Base-by-base conservation (phyloP, 2,113 vertebrate species). In the Perognathus longimembris region DNA sequence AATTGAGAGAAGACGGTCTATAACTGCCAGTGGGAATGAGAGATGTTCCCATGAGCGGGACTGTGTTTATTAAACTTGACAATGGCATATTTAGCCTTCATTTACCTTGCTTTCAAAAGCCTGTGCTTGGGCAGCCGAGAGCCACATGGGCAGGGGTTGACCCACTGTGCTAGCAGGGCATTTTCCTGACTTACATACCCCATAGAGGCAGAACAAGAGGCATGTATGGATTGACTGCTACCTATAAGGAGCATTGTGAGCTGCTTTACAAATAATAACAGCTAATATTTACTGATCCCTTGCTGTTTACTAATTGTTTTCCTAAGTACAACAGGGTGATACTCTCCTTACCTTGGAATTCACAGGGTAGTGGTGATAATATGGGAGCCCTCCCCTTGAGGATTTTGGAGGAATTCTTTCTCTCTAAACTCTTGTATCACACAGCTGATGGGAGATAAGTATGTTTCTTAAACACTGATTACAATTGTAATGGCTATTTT, bases 51-150 rank as follows among this genome's bases (percentile, higher is more conserved):
- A 28, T 71, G 75, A 91, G 40, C 36, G 38, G 36, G 61, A 66
- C 84, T 24, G 9, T 84, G 89, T 87, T 96, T 92, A 96, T 96
- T 95, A 95, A 80, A 95, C 92, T 94, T 87, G 89, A 94, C 94
- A 96, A 96, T 78, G 71, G 77, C 74, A 32, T 88, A 50, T 95
- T 87, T 85, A 82, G 42, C 70, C 69, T 90, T 96, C 70, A 85
- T 93, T 88, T 82, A 78, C 75, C 78, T 88, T 59, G 28, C n/a
- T 91, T 89, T 74, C 87, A 24, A 79, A 89, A 85, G 70, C 11
- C n/a, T 67, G 5, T 6, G 34, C 71, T 42, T n/a, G 61, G 89
- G 81, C 64, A 42, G 22, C 17, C n/a, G 50, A 71, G 59, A 80
- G 61, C 67, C n/a, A 59, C 22, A 26, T 10, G 18, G 69, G 30